Base-by-base conservation (phyloP, 2,113 vertebrate species). In the Xenopus laevis region DNA sequence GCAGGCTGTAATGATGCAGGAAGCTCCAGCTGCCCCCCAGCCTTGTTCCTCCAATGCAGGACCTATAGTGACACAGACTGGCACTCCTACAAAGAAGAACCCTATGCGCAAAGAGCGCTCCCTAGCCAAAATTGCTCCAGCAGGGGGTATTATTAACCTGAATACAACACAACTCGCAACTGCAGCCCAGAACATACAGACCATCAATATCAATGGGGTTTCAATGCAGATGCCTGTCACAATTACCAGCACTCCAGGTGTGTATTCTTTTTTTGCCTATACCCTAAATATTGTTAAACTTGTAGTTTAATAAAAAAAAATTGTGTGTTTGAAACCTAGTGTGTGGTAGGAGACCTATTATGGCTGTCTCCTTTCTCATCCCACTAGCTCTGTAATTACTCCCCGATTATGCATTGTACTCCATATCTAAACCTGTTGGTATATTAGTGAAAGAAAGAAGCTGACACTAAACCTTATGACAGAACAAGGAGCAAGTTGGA, bases 121-220 rank as follows among this genome's bases (percentile, higher is more conserved):
- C 1, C 89, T 98, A 79, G 94, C 96, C 16, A 98, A 98, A 77
- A 97, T 99, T 0, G 97, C 96, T 0, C 97, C 97, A 0, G 97
- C 97, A 0, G 96, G 96, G 4, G 94, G 96, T 45, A 84, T 97
- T 81, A 92, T 98, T 71, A 88, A 93, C 15, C 71, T 99, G 72
- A 99, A 92, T 0, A 81, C 93, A 0, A 90, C 95, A 0, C 96
- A 97, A 84, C 88, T 98, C 59, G 89, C 95, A 0, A 90, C 95
- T 0, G 89, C 95, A 0, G 87, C 93, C 0, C 97, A 98, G 84
- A 92, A 94, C 4, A 86, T 99, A 84, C 97, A 99, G 86, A 98
- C 97, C 77, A 97, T 99, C 86, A 99, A 91, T 88, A 99, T 99
- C 87, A 99, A 98, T 2, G 97, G 97, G 0, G 91, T 99, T 20